These are phyloP conservation scores for Calliopsis andreniformis DNA, from an alignment of 1,140 invertebrate genomes.

Conservation along the genomic window DNA sequence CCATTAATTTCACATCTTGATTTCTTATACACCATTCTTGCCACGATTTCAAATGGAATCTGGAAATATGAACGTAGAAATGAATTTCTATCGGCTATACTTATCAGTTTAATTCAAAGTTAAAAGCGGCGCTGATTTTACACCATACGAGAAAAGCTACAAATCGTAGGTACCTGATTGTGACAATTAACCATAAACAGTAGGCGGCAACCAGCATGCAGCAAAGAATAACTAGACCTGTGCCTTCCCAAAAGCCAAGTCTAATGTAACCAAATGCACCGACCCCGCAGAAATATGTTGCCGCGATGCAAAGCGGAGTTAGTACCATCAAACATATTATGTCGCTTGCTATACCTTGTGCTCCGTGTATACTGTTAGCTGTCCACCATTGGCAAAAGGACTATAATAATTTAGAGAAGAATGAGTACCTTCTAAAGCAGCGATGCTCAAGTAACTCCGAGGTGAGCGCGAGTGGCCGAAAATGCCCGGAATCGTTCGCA, in stretches of 20 bases:
- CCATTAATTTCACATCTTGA: slow-evolving; percentile 70
- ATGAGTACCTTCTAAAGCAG: too few relatives aligned
- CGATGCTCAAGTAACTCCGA: too few relatives aligned
- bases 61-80: too few relatives aligned
- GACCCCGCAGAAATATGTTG: slow-evolving; percentile 81
- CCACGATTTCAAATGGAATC: slow-evolving; percentile 73
- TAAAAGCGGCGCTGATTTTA: too few relatives aligned
- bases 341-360: slow-evolving; percentile 80
- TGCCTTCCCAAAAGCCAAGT: slow-evolving; percentile 80
- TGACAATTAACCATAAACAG: slow-evolving; percentile 77
- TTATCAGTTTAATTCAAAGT: too few relatives aligned
- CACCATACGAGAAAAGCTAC: not conserved
- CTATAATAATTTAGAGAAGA: slow-evolving; percentile 14
- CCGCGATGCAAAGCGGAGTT: slow-evolving; percentile 81
- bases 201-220: slow-evolving; percentile 75
- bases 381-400: slow-evolving; percentile 78
- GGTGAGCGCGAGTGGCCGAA: too few relatives aligned
- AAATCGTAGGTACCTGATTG: slow-evolving; percentile 72
- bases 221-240: slow-evolving; percentile 77
- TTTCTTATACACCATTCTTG: slow-evolving; percentile 69
- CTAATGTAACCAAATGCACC: slow-evolving; percentile 78
- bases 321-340: slow-evolving; percentile 81
- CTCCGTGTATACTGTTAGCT: slow-evolving; percentile 71
- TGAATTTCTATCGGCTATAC: too few relatives aligned
- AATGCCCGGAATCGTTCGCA: too few relatives aligned